A percentile compares a stretch with the other conserved stretches of the same genome.
Evolutionary conservation across 2,888 invertebrate genomes (phyloP).

Genomic region (Oasisia sp.): DNA sequence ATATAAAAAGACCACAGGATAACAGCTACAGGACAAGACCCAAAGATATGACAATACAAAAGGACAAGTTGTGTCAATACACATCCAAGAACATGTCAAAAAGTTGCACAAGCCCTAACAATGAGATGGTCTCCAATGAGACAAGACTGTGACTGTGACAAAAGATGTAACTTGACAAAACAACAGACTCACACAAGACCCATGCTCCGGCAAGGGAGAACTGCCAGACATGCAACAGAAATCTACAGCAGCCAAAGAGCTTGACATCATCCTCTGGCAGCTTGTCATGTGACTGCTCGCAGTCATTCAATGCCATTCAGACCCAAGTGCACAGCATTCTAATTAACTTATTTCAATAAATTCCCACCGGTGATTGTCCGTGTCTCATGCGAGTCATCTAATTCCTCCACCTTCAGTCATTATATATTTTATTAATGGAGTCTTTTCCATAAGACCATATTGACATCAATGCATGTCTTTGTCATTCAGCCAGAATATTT

Average conservation of each 20-base stretch:
- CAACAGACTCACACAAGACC: not conserved
- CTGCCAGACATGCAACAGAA: not conserved
- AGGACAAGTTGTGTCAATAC: not conserved
- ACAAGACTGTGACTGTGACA: not conserved
- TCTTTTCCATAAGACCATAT: not conserved
- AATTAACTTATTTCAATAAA: constrained; percentile 17
- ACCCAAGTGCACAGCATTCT: constrained; percentile 10
- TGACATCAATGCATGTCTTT: not conserved
- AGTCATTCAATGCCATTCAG: constrained; percentile 8
- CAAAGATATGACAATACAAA: not conserved
- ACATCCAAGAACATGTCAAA: constrained; percentile 1
- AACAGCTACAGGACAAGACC: too few relatives aligned
- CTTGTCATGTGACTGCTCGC: not conserved
- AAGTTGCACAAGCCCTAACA: not conserved
- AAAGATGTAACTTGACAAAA: not conserved
- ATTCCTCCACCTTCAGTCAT: constrained; percentile 9
- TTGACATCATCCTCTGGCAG: constrained; percentile 2
- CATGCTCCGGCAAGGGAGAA: not conserved
- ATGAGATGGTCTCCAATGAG: too few relatives aligned
- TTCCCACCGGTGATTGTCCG: not conserved
- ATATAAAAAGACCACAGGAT: too few relatives aligned
- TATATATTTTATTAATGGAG: constrained; percentile 17
- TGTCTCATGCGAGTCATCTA: constrained; percentile 11
- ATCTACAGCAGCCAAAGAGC: not conserved
- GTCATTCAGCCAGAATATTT: not conserved